Conservation (phyloP, 2,888 invertebrate genomes). For the Sclerodermus sp. region DNA sequence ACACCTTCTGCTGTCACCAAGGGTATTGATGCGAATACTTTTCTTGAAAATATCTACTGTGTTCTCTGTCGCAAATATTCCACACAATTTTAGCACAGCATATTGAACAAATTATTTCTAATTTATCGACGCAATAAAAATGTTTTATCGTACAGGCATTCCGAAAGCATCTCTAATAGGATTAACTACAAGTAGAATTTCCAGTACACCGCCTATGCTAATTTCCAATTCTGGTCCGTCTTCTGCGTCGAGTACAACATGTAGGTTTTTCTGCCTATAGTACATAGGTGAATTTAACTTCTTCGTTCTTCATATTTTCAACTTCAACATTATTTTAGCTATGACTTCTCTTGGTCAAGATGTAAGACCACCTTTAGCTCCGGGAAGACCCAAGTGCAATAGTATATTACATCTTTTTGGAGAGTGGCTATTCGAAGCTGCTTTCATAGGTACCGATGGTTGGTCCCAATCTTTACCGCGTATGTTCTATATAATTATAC, state of each 20-base stretch:
- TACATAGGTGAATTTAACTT: constrained; percentile 3
- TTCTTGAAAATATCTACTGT: too few relatives aligned
- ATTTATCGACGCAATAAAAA: too few relatives aligned
- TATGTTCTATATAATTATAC: constrained; percentile 40
- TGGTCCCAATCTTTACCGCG: constrained; percentile 64
- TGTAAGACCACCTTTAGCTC: constrained; percentile 70
- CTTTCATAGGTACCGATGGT: constrained; percentile 80
- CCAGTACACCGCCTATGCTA: constrained; percentile 67
- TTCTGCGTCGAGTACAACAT: constrained; percentile 68
- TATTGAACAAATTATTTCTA: too few relatives aligned
- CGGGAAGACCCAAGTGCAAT: constrained; percentile 86
- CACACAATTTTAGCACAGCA: too few relatives aligned
- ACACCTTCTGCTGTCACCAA: constrained; percentile 71
- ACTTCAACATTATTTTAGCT: constrained; percentile 57
- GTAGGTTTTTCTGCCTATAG: too few relatives aligned
- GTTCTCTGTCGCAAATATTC: too few relatives aligned
- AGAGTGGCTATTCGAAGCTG: constrained; percentile 95
- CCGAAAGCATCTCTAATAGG: constrained; percentile 81
- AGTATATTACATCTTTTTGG: constrained; percentile 94
- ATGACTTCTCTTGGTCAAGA: constrained; percentile 65
- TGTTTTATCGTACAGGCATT: constrained; percentile 65
- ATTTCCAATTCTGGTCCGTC: constrained; percentile 74
- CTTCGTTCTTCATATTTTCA: constrained; percentile 4
- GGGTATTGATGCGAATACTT: constrained; percentile 56
- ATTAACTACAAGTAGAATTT: constrained; percentile 72